Evolutionary conservation across 2,888 invertebrate species (phyloP), one percentile per base, ranked within the genome.

Genomic region (Eurytoma californica): DNA sequence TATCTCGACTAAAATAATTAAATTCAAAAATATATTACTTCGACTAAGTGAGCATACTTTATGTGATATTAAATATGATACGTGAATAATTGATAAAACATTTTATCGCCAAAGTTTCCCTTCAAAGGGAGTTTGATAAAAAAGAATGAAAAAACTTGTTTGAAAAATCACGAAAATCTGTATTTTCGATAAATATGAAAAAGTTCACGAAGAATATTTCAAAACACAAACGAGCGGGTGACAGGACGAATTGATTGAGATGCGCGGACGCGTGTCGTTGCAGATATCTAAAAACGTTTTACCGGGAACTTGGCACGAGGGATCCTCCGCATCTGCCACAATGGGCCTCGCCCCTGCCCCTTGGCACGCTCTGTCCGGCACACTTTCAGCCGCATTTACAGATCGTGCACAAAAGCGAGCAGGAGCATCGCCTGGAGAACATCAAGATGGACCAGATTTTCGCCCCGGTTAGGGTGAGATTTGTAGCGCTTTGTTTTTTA

Each of bases 321-420:
- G 92, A 92, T 81, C 89, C 90, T 76, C 90, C 90, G 80, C 90
- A 91, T 82, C 88, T 91, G 74, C 91, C 92, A 65, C 88, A 89
- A 79, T 92, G 92, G 92, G 91, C 91, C 28, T 91, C 91, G 69
- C 90, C 91, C 3, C 86, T 91, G 74, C 91, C 91, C 5, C 89
- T 91, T 18, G 92, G 91, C 73, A 90, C 91, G 39, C 88, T 91
- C 65, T 91, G 91, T 83, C 91, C 92, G n/a, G 91, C 92, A 60
- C 90, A 91, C 84, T 90, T 92, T 84, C 91, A 91, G 82, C 92
- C 92, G n/a, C 91, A 91, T 68, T 85, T 92, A 53, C 90, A 91
- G 82, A 85, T 91, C 83, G 89, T 88, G 20, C 88, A 88, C 86
- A 88, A 88, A 75, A 88, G 87, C 84, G 88, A 88, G 74, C 88